phyloP scores from a whole-genome alignment of 2,888 invertebrate genomes.

The Tetropium fuscum region DNA sequence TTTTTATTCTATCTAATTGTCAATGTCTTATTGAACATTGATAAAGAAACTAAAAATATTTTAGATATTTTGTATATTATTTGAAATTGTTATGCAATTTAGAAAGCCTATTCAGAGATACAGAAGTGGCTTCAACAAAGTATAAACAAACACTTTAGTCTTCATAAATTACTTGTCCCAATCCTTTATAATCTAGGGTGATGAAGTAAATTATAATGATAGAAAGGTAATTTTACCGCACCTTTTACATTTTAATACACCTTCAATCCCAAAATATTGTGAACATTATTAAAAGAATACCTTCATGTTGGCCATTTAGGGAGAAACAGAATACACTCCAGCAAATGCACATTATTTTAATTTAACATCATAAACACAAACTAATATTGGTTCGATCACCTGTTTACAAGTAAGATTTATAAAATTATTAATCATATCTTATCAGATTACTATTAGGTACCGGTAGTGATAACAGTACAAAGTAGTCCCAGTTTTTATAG shows the following conservation, averaged over 20 bases:
- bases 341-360: constrained; percentile 28
- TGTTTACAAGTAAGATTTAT: constrained; percentile 17
- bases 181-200: too few species aligned
- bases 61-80: too few species aligned
- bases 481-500: constrained; percentile 10
- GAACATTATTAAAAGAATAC: constrained; percentile 7
- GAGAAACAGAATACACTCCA: constrained; percentile 29
- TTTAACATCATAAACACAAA: constrained; percentile 5
- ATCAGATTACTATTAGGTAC: constrained; percentile 12
- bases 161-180: too few species aligned
- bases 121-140: too few species aligned
- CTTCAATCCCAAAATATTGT: background rate
- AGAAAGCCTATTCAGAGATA: too few species aligned
- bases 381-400: constrained; percentile 1
- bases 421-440: constrained; percentile 23
- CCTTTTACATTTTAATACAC: background rate
- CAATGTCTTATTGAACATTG: too few species aligned
- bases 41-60: too few species aligned
- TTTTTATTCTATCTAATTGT: too few species aligned
- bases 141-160: too few species aligned
- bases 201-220: too few species aligned
- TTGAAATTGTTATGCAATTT: too few species aligned
- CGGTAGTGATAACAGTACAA: background rate
- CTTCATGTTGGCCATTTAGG: constrained; percentile 20
- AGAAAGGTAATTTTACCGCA: too few species aligned